A percentile compares a stretch with the other conserved stretches of the same genome.
Conservation (phyloP, 2,797 vertebrate species). For the Syncerus caffer region DNA sequence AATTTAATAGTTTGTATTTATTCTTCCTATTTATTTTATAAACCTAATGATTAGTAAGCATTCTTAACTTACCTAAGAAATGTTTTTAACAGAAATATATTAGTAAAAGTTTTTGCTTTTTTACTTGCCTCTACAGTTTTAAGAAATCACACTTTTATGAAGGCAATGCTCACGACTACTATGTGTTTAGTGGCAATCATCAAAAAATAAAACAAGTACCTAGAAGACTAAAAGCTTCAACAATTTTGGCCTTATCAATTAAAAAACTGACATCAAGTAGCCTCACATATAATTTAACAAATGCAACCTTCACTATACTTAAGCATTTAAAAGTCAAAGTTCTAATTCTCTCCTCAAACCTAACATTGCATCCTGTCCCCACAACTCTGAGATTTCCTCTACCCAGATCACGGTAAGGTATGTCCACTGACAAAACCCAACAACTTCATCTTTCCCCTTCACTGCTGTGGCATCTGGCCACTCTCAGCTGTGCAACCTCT, state of each 20-base stretch:
- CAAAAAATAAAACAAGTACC: slow-evolving; percentile 7
- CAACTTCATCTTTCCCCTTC: not conserved
- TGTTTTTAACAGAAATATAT: not conserved
- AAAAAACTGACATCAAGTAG: not conserved
- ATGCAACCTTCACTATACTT: not conserved
- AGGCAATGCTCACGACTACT: not conserved
- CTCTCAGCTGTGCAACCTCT: not conserved
- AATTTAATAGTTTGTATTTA: not conserved
- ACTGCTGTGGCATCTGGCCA: not conserved
- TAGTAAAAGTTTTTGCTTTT: not conserved
- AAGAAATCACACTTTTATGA: slow-evolving; percentile 13
- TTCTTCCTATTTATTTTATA: not conserved
- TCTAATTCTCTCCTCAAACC: not conserved
- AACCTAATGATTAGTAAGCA: not conserved
- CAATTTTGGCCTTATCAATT: not conserved
- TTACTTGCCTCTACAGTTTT: not conserved
- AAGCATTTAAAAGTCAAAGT: not conserved
- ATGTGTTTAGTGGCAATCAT: not conserved
- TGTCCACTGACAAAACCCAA: not conserved
- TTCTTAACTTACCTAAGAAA: not conserved
- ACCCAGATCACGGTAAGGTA: not conserved
- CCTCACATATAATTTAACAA: not conserved
- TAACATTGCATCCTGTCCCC: not conserved
- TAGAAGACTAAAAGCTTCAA: not conserved
- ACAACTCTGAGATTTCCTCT: not conserved